Evolutionary conservation across 2,888 invertebrate species (phyloP), one percentile per base, ranked within the genome.

Genomic region (Dynastes tityus): DNA sequence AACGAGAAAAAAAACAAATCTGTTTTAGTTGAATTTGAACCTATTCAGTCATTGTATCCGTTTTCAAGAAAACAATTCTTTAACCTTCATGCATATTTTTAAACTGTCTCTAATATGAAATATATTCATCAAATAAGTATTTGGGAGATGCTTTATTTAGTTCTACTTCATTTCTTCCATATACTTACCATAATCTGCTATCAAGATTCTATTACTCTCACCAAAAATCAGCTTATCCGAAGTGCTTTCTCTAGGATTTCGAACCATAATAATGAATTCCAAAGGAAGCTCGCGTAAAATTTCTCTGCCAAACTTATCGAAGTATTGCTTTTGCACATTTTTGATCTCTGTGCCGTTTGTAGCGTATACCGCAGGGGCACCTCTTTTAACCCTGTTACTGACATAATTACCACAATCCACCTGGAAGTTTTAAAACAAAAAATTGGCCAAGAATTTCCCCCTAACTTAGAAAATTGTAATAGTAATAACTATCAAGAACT

Each of bases 221-320:
- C 93, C 94, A 68, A 92, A 90, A 16, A 94, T 90, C 37, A 94
- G 89, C 37, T 92, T 92, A 85, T 94, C 94, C 0, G 94, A 91
- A 0, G 91, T 89, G 67, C 91, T 86, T 9, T 78, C 75, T 53
- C 92, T 89, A 22, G 91, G 90, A 82, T 90, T 90, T 80, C 90
- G 89, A 4, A 93, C 93, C 40, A 91, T 89, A 75, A 93, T 89
- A 45, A 91, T 89, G 67, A 91, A 90, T 83, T 92, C 91, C 4
- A 93, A 86, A 0, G 92, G 91, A 81, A 92, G 87, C 84, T 90
- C 87, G 6, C 88, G 87, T 1, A 86, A 82, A 27, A 86, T 76
- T 29, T 82, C 82, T 0, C 83, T 86, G 49, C 81, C 82, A 55
- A 85, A 82, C 58, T 80, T 79, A 78, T 81, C 76, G 51, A 79